Conservation (phyloP, 2,113 vertebrate genomes). For the Bubo bubo region DNA sequence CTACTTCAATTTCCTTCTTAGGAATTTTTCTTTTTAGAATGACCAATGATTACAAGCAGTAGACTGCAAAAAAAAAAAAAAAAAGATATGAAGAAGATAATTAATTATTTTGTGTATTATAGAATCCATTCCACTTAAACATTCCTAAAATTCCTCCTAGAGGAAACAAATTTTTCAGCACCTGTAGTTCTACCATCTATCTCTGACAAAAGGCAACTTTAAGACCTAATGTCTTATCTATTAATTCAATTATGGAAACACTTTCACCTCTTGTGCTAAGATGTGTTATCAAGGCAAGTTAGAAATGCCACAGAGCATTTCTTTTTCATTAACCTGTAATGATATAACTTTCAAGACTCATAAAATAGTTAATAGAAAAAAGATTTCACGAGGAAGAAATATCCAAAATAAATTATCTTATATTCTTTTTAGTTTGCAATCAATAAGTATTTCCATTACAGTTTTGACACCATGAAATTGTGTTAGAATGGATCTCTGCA, state of each 20-base stretch:
- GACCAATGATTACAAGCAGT: background rate
- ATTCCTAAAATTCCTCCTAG: background rate
- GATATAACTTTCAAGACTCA: background rate
- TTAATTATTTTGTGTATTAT: background rate
- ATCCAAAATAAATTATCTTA: background rate
- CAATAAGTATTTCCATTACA: background rate
- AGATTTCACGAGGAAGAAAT: background rate
- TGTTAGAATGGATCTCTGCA: background rate
- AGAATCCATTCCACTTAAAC: background rate
- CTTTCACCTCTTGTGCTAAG: background rate
- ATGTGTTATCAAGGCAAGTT: background rate
- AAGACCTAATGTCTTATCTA: background rate
- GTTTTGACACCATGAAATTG: background rate
- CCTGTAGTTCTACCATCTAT: background rate
- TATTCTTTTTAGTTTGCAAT: background rate
- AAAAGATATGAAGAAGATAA: background rate
- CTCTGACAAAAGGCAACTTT: background rate
- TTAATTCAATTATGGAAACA: background rate
- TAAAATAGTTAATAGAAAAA: background rate
- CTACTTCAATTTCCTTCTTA: background rate
- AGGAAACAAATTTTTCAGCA: background rate
- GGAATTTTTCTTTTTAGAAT: background rate
- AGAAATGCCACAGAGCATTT: background rate
- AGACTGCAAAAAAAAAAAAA: background rate
- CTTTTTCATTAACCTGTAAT: background rate